Evolutionary conservation across 2,797 vertebrate species (phyloP), one percentile per base, ranked within the genome.

Genomic region (Sebastes minor): DNA sequence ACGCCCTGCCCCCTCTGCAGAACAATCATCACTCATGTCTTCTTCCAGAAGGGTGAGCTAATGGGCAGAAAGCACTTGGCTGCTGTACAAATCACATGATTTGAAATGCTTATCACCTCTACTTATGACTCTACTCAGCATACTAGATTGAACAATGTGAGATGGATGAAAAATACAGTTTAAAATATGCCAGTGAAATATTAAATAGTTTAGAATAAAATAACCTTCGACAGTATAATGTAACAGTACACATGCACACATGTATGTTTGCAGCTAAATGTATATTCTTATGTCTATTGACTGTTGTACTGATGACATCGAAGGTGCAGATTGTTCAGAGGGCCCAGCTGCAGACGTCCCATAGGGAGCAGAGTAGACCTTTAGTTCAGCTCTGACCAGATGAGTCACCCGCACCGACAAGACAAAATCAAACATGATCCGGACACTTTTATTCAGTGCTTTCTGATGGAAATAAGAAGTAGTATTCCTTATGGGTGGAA

Each of bases 1-100:
- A 98, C 98, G 5, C 97, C 97, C 52, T 99, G 98, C 88, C 98
- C 98, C 0, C 93, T 99, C 73, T 99, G 98, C 91, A 96, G 97
- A 74, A 96, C 97, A 82, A 91, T 94, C 93, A 98, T 99, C 92
- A 95, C 97, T 63, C 96, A 97, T 55, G 98, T 99, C 84, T 97
- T 97, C 95, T 97, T 98, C 92, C 98, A 99, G 92, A 95, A 97
- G 95, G 98, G 98, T 99, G 95, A 91, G 93, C 70, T 42, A 57
- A 80, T 57, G 66, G 25, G 30, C 33, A 59, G 46, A 55, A 52
- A 76, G 22, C 42, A 56, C 55, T 56, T 64, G 52, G 52, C 52
- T 22, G 38, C 49, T 25, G 33, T 42, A 33, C 75, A 60, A 70
- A 52, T 69, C 57, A 70, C 66, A 60, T 72, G n/a, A 64, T 79